These are phyloP conservation scores for Pantherophis vulpinus DNA, from an alignment of 2,797 vertebrate genomes.

Conservation along the genomic window DNA sequence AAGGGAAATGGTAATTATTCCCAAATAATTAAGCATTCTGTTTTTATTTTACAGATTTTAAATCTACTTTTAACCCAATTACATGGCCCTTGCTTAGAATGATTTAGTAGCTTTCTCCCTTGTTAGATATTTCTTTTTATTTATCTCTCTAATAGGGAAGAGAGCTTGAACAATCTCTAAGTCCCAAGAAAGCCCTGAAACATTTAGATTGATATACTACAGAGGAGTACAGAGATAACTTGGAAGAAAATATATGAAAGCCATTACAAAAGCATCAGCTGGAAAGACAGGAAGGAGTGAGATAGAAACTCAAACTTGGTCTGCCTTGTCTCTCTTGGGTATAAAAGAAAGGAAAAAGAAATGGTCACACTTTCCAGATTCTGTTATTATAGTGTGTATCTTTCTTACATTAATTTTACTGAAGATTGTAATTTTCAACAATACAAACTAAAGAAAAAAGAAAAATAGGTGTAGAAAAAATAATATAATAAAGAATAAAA, in stretches of 20 bases:
- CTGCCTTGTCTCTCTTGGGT: neutral
- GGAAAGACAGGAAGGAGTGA: neutral
- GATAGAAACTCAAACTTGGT: neutral
- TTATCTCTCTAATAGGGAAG: neutral
- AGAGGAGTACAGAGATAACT: neutral
- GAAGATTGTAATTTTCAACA: neutral
- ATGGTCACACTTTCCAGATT: neutral
- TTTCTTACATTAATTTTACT: neutral
- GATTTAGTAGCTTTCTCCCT: neutral
- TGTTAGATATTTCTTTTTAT: neutral
- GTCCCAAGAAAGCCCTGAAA: neutral
- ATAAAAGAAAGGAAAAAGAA: neutral
- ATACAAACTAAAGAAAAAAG: neutral
- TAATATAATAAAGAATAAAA: neutral
- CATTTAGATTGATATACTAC: neutral
- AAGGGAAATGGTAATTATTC: neutral
- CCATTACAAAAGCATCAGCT: neutral
- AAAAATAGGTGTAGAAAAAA: neutral
- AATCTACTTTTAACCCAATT: neutral
- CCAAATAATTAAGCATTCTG: neutral
- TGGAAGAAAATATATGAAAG: neutral
- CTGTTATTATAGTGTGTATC: neutral
- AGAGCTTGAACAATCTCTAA: neutral
- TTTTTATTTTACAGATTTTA: neutral
- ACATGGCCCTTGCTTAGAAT: neutral